phyloP scores from a whole-genome alignment of 2,797 vertebrate species.

The Allobates femoralis region DNA sequence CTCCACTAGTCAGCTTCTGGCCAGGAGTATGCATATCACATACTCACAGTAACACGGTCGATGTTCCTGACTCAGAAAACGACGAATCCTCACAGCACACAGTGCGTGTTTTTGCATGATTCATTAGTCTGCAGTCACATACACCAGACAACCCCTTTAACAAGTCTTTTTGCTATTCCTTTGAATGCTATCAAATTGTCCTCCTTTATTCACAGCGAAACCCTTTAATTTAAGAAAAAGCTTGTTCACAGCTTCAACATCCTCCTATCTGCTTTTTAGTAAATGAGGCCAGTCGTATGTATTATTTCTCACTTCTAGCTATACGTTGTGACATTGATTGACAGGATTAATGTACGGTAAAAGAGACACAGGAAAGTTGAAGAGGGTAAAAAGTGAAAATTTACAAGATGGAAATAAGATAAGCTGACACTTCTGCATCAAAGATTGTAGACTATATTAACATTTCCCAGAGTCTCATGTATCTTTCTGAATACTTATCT shows the following conservation, averaged over 20 bases:
- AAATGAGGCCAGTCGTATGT: constrained; percentile 41
- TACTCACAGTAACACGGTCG: too few species aligned
- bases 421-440: constrained; percentile 41
- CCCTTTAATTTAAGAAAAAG: constrained; percentile 35
- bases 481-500: not conserved
- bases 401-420: constrained; percentile 36
- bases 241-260: constrained; percentile 18
- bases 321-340: constrained; percentile 51
- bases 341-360: constrained; percentile 24
- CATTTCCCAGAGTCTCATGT: constrained; percentile 28
- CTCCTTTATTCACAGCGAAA: constrained; percentile 30
- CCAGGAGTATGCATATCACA: too few species aligned
- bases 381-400: constrained; percentile 19
- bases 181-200: constrained; percentile 45
- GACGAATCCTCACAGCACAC: too few species aligned
- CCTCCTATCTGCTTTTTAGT: constrained; percentile 15
- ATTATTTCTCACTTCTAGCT: constrained; percentile 30
- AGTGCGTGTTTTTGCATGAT: too few species aligned
- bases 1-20: too few species aligned
- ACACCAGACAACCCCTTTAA: too few species aligned
- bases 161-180: constrained; percentile 51
- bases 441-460: constrained; percentile 49
- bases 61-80: too few species aligned
- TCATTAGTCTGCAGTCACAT: too few species aligned
- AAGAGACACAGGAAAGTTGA: constrained; percentile 18